These are phyloP conservation scores for Xenopus laevis DNA, from an alignment of 2,113 vertebrate genomes.

Conservation along the genomic window DNA sequence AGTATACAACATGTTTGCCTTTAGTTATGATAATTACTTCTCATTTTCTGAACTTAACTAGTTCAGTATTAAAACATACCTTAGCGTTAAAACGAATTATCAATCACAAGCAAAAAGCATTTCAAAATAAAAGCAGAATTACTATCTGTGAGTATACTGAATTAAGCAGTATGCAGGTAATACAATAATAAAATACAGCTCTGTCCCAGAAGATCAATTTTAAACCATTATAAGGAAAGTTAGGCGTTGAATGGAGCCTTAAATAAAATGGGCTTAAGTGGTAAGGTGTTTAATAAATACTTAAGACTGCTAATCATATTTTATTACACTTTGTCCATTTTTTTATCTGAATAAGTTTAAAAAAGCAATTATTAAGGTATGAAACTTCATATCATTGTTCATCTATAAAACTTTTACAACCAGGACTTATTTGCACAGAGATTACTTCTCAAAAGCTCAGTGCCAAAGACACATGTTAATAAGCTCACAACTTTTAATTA, in stretches of 20 bases:
- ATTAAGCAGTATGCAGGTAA: constrained; percentile 63
- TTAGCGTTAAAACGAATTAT: neutral
- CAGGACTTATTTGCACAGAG: constrained; percentile 76
- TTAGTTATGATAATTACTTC: no score
- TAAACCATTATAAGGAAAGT: constrained; percentile 50
- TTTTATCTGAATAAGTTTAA: constrained; percentile 43
- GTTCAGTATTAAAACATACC: no score
- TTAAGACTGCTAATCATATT: neutral
- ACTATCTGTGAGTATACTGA: constrained; percentile 59
- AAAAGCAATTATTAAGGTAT: constrained; percentile 84
- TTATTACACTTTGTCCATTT: neutral
- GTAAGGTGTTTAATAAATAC: constrained; percentile 11
- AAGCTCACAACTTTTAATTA: constrained; percentile 99
- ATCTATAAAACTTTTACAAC: constrained; percentile 98
- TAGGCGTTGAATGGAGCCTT: constrained; percentile 39
- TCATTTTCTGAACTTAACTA: no score
- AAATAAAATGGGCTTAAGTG: neutral
- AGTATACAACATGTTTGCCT: no score
- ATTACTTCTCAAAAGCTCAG: constrained; percentile 80
- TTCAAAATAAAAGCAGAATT: constrained; percentile 55
- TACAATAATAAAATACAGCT: constrained; percentile 62
- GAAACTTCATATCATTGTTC: constrained; percentile 86
- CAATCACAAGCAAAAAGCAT: constrained; percentile 43
- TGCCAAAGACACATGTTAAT: constrained; percentile 99
- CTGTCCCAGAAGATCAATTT: constrained; percentile 59